phyloP scores from a whole-genome alignment of 2,113 vertebrate genomes.

The Cyanocitta stelleri region DNA sequence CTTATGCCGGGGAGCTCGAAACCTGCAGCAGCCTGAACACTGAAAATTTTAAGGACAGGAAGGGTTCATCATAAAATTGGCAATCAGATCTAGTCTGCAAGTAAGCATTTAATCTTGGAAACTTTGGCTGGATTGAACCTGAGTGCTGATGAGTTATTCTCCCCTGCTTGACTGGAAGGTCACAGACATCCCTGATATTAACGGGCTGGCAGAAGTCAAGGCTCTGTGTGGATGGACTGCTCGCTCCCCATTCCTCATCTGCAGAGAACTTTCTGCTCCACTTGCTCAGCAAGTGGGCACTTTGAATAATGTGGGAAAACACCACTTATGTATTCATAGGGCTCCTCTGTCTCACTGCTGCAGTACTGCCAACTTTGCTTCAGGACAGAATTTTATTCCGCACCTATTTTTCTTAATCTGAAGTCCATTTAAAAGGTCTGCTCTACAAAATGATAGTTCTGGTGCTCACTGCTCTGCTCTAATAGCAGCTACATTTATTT shows the following conservation, averaged over 20 bases:
- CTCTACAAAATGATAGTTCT: background rate
- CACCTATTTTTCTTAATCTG: slow-evolving; percentile 36
- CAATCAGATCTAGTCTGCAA: background rate
- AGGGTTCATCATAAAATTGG: background rate
- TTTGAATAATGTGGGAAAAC: slow-evolving; percentile 45
- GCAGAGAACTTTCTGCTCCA: slow-evolving; percentile 25
- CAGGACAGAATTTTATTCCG: slow-evolving; percentile 14
- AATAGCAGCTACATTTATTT: slow-evolving; percentile 18
- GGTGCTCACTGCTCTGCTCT: background rate
- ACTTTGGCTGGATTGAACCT: background rate
- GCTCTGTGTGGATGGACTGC: background rate
- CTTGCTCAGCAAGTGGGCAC: slow-evolving; percentile 27
- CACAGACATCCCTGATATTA: slow-evolving; percentile 20
- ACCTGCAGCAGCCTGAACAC: background rate
- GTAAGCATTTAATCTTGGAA: background rate
- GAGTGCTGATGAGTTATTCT: slow-evolving; percentile 40
- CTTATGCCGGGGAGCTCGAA: rapidly evolving
- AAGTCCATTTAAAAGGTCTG: background rate
- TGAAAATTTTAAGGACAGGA: background rate
- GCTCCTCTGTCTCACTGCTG: background rate
- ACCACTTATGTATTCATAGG: slow-evolving; percentile 23
- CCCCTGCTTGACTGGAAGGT: slow-evolving; percentile 40
- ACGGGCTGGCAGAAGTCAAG: slow-evolving; percentile 24
- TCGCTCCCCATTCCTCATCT: slow-evolving; percentile 31
- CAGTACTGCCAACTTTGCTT: background rate